These are phyloP conservation scores for Balaeniceps rex DNA, from an alignment of 2,113 vertebrate species.

Conservation along the genomic window DNA sequence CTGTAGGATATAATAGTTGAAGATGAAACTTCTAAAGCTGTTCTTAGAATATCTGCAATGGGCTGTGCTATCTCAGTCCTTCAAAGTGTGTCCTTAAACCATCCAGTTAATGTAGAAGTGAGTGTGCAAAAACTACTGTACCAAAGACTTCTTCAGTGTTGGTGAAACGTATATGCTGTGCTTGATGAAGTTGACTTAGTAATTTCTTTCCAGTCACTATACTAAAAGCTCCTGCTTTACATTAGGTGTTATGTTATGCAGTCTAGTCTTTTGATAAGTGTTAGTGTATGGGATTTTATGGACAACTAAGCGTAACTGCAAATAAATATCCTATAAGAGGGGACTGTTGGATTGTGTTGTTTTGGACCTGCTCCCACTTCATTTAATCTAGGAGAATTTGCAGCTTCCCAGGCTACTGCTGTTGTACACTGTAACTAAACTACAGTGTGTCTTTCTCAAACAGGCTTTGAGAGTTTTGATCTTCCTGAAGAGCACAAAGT, in stretches of 20 bases:
- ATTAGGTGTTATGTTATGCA: not conserved
- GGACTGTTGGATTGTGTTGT: not conserved
- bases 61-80: not conserved
- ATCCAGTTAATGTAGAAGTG: not conserved
- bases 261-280: not conserved
- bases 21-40: not conserved
- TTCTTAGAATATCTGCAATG: not conserved
- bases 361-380: not conserved
- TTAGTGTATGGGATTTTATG: not conserved
- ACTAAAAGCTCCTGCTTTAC: not conserved
- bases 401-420: not conserved
- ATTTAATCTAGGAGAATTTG: not conserved
- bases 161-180: not conserved
- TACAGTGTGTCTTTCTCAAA: not conserved
- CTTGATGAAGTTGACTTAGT: not conserved
- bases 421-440: not conserved
- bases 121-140: not conserved
- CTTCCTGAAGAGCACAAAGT: conserved; percentile 75
- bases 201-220: too few species aligned
- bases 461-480: conserved; percentile 77
- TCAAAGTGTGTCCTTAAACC: not conserved
- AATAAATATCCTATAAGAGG: not conserved
- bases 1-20: not conserved
- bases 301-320: not conserved
- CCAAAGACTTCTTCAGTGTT: not conserved